phyloP scores from a whole-genome alignment of 2,797 vertebrate genomes.

The Acanthiza pusilla region DNA sequence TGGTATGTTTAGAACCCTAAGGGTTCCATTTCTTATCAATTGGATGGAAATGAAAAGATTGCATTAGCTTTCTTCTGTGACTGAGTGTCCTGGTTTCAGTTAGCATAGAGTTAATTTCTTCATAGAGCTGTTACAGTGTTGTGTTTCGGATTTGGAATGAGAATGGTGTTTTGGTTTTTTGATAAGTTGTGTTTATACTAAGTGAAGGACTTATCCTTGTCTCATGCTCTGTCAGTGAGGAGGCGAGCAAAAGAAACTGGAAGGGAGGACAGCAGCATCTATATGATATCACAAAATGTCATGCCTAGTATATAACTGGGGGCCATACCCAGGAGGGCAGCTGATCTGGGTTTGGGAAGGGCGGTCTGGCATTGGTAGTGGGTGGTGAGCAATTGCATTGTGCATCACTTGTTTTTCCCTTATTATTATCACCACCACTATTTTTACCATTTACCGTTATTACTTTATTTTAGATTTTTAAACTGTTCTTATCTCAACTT shows the following conservation, averaged over 20 bases:
- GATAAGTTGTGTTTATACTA: background rate
- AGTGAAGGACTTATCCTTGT: background rate
- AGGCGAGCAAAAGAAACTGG: background rate
- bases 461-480: background rate
- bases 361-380: background rate
- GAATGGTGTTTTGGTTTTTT: background rate
- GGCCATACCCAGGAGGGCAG: background rate
- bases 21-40: background rate
- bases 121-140: background rate
- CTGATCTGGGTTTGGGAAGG: background rate
- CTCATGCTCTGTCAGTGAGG: background rate
- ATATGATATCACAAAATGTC: too few species aligned
- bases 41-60: background rate
- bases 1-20: background rate
- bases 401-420: background rate
- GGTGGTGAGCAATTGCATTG: background rate
- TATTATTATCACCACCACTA: background rate
- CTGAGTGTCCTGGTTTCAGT: background rate
- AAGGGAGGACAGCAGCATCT: background rate
- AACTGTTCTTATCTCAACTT: background rate
- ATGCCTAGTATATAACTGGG: too few species aligned
- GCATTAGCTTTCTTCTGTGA: background rate
- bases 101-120: background rate
- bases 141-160: background rate
- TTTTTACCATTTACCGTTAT: background rate